Evolutionary conservation across 2,888 invertebrate species (phyloP), one percentile per base, ranked within the genome.

Genomic region (Eupeodes luniger): DNA sequence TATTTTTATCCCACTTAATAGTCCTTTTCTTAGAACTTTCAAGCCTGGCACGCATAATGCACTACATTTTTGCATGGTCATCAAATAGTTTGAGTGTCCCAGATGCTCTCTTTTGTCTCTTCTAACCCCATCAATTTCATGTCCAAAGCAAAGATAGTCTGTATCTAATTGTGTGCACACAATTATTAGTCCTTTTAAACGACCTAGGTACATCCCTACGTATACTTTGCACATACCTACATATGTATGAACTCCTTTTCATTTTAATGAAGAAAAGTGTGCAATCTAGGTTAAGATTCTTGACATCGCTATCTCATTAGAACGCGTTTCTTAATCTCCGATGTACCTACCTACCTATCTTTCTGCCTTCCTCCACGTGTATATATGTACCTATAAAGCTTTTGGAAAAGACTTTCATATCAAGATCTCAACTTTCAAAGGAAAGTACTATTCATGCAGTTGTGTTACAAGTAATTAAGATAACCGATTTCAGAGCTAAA

Each of bases 391-490:
- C 34, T 34, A n/a, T 10, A 27, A 59, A 57, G 72, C 11, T 27
- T 47, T 72, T 51, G 12, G 27, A 47, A 79, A 40, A 75, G 62
- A 55, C 47, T 44, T 59, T 51, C 36, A 34, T 70, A 84, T 84
- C 74, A 69, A 64, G 75, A 84, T 84, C 36, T 70, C 7, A 74
- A 79, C 69, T 75, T 80, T 80, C 62, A 70, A 84, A 79, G 75
- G 47, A 75, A 55, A 44, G 57, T 66, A 49, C 27, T 53, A 14
- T 34, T 51, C 62, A 62, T 27, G 6, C 36, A 76, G 44, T 55
- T 67, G 40, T 34, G 70, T 79, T 70, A 61, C 72, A 69, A 74
- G 67, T 86, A 86, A 86, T 86, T 86, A 82, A 86, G 85, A 86
- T 86, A 86, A 86, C 82, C 69, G 85, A 86, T 78, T 78, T 19